Evolutionary conservation across 2,113 vertebrate species (phyloP).

Genomic region (Actenoides lindsayi): DNA sequence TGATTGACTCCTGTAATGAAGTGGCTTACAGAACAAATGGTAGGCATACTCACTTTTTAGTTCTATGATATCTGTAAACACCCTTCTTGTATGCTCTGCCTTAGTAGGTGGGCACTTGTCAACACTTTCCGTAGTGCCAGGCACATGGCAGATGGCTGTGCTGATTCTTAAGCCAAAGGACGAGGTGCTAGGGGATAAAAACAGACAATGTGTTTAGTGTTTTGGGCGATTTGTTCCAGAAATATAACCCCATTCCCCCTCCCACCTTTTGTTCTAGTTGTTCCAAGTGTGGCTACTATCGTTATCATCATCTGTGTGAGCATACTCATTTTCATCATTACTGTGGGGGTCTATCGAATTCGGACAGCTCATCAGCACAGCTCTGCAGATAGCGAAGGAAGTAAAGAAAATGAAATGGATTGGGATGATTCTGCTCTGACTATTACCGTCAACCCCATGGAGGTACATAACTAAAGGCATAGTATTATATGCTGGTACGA

Average conservation of each 20-base stretch:
- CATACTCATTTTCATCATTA: conserved; percentile 85
- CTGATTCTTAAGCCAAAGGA: not conserved
- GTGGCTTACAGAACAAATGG: not conserved
- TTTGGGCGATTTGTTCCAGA: not conserved
- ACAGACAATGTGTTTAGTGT: not conserved
- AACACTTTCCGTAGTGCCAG: not conserved
- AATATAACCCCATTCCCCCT: not conserved
- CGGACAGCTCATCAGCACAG: conserved; percentile 83
- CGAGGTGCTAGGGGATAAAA: not conserved
- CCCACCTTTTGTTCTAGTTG: conserved; percentile 72
- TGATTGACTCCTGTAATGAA: not conserved
- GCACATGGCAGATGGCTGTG: not conserved
- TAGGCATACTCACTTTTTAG: not conserved
- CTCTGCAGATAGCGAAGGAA: conserved; percentile 70
- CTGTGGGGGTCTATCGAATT: conserved; percentile 87
- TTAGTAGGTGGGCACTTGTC: not conserved
- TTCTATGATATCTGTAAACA: not conserved
- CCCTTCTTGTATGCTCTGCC: not conserved
- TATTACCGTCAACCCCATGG: conserved; percentile 96
- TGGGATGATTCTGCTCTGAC: conserved; percentile 93
- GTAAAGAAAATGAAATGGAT: conserved; percentile 83
- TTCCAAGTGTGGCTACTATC: conserved; percentile 86
- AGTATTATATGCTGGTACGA: too few relatives aligned
- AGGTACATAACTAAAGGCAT: conserved; percentile 75
- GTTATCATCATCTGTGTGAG: conserved; percentile 88